Evolutionary conservation across 2,113 vertebrate species (phyloP).

Genomic region (Trochalopteron elliotii): DNA sequence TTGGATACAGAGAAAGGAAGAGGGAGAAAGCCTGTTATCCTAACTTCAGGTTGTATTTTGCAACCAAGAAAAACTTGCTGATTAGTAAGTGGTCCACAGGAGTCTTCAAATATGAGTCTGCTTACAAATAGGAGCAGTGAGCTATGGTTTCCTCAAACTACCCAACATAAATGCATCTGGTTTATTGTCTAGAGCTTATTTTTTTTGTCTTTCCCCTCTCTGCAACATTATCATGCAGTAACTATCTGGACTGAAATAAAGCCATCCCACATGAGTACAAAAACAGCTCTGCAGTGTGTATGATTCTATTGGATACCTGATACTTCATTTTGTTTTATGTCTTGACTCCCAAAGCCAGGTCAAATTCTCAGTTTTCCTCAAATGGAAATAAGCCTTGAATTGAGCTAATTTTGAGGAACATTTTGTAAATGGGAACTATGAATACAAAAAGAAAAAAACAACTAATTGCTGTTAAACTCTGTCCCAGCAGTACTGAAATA

Average conservation of each 20-base stretch:
- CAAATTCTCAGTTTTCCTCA: background rate
- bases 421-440: background rate
- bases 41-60: background rate
- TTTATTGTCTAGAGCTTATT: background rate
- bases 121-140: background rate
- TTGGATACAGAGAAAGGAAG: background rate
- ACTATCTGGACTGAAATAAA: background rate
- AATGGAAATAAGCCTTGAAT: background rate
- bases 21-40: background rate
- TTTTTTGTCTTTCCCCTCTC: background rate
- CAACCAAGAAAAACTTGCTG: background rate
- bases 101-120: background rate
- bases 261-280: background rate
- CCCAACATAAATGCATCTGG: background rate
- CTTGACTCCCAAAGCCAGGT: background rate
- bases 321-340: background rate
- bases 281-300: background rate
- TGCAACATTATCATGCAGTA: background rate
- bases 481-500: background rate
- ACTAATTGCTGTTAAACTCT: background rate
- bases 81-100: background rate
- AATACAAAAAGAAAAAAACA: background rate
- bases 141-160: background rate
- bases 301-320: background rate
- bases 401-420: background rate